Percentiles rank a stretch among this genome's conserved stretches.
phyloP scores from a whole-genome alignment of 1,140 invertebrate genomes.

The Heliconius hermathena region DNA sequence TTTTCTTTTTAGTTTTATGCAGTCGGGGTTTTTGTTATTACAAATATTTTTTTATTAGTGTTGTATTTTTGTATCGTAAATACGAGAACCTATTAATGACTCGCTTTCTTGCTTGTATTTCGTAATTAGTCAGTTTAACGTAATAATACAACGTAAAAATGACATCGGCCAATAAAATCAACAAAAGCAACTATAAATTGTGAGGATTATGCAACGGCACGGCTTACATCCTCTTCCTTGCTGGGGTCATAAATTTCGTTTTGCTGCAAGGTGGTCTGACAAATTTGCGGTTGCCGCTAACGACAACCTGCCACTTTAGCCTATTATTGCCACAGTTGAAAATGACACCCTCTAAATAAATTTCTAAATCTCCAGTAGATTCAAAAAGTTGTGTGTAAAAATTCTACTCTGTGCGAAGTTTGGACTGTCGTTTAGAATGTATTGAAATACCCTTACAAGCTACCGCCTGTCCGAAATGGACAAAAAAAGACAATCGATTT shows the following conservation, averaged over 20 bases:
- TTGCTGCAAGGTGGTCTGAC: constrained; percentile 77
- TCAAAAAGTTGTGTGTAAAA: constrained; percentile 7
- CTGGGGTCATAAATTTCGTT: constrained; percentile 74
- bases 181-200: constrained; percentile 74
- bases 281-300: constrained; percentile 76
- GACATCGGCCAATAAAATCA: constrained; percentile 47
- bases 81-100: background rate
- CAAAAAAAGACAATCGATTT: constrained; percentile 63
- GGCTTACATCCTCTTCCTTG: constrained; percentile 70
- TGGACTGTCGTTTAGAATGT: background rate
- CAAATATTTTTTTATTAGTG: background rate
- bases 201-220: constrained; percentile 75
- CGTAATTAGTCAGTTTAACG: constrained; percentile 28
- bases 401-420: constrained; percentile 46
- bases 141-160: constrained; percentile 32
- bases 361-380: background rate
- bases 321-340: constrained; percentile 60
- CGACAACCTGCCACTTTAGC: constrained; percentile 63
- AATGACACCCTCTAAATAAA: constrained; percentile 4
- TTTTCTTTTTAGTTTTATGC: no score
- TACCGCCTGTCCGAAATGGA: constrained; percentile 42
- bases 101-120: constrained; percentile 15
- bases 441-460: constrained; percentile 44
- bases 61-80: background rate
- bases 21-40: no score